These are phyloP conservation scores for Patiria pectinifera DNA, from an alignment of 53 echinoderm and acorn worm genomes.

Conservation along the genomic window DNA sequence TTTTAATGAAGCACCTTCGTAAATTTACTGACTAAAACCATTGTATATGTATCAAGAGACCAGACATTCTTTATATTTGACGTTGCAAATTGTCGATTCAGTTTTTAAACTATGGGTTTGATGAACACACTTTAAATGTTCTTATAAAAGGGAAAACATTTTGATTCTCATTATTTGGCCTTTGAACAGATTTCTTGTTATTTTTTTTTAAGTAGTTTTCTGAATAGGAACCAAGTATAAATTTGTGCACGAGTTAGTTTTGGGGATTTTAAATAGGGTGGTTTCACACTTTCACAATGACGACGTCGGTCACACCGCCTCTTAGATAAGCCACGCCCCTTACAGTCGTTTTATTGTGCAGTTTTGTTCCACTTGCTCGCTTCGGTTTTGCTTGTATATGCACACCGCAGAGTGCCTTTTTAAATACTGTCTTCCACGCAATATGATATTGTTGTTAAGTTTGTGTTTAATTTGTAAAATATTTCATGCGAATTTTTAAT, in stretches of 20 bases:
- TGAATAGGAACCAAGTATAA: not conserved
- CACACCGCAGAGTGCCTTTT: not conserved
- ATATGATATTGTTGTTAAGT: not conserved
- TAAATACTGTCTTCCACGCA: slow-evolving; percentile 4
- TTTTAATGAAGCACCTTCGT: too few relatives aligned
- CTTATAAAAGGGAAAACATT: too few relatives aligned
- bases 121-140: too few relatives aligned
- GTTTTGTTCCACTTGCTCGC: not conserved
- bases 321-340: not conserved
- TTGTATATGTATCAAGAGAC: too few relatives aligned
- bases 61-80: too few relatives aligned
- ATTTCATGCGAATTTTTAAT: not conserved
- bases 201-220: too few relatives aligned
- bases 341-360: not conserved
- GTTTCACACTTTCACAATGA: not conserved
- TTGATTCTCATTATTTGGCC: too few relatives aligned
- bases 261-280: not conserved
- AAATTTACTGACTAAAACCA: too few relatives aligned
- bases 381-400: not conserved
- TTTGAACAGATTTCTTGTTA: too few relatives aligned
- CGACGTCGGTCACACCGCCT: not conserved
- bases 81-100: too few relatives aligned
- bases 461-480: not conserved
- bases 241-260: not conserved
- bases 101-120: too few relatives aligned